Evolutionary conservation across 53 echinoderm and acorn worm genomes (phyloP), one percentile per base, ranked within the genome.

Genomic region (Astropecten irregularis): DNA sequence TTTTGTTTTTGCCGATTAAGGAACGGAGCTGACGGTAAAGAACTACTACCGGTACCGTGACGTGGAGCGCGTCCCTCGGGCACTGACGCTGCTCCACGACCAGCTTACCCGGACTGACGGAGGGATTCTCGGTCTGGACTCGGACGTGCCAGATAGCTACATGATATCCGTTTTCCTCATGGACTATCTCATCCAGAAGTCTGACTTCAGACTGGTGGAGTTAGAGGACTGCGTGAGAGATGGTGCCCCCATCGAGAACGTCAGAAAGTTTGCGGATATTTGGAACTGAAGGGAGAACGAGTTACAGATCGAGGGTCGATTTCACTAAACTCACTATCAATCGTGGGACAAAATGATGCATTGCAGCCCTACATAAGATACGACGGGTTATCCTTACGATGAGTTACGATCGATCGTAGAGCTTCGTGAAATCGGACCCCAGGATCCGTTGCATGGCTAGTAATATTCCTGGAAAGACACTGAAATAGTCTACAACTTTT

Each of bases 21-120:
- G 76, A 14, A 40, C 39, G 23, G 40, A 65, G 44, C 47, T 87
- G 30, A 81, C 81, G 19, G 51, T 26, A 4, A 68, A 62, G 34
- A 83, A 83, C 20, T 89, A 89, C 55, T 89, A 71, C 89, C 61
- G 51, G 35, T 82, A 74, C 69, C 73, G 89, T 22, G 89, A 89
- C 16, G 89, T 83, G 13, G 89, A 83, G 38, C 61, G 89, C 2
- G 55, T 73, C 4, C 89, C 83, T 4, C 60, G 66, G 23, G 89
- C 89, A 37, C 65, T 89, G 22, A 48, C 76, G 9, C n/a, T 83
- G 32, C 71, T 89, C 65, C 26, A 73, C 66, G 55, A 73, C 31
- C 60, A 82, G 27, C 89, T 89, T 21, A n/a, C 33, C 9, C 29
- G 37, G 15, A 31, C 49, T 20, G 47, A 83, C 6, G 89, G 89